phyloP scores from a whole-genome alignment of 2,888 invertebrate genomes.

The Drosophila mettleri region DNA sequence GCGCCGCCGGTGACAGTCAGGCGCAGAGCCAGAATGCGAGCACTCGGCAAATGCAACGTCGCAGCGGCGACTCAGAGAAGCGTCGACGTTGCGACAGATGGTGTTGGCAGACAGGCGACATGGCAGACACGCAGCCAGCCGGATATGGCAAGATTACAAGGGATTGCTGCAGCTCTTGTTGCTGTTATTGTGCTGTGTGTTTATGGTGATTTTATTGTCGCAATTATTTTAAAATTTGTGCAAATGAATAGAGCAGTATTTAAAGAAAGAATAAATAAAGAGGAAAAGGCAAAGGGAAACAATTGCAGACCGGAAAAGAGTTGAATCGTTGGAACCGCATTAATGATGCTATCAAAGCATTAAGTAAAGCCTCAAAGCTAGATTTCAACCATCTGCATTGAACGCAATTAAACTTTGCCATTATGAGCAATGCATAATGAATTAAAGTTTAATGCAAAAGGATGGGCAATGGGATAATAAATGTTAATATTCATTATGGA shows the following conservation, averaged over 20 bases:
- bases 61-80: no score
- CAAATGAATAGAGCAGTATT: slow-evolving; percentile 50
- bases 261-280: neutral
- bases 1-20: slow-evolving; percentile 23
- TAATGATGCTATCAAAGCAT: slow-evolving; percentile 20
- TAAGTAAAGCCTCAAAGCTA: slow-evolving; percentile 6
- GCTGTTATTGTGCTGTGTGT: slow-evolving; percentile 31
- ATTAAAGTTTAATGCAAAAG: neutral
- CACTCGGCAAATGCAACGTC: slow-evolving; percentile 5
- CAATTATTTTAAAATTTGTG: slow-evolving; percentile 64
- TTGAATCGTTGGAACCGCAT: slow-evolving; percentile 13
- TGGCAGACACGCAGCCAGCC: slow-evolving; percentile 56
- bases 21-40: slow-evolving; percentile 24
- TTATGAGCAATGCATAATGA: slow-evolving; percentile 4
- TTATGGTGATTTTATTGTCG: slow-evolving; percentile 74
- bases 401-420: neutral
- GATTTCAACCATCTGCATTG: slow-evolving; percentile 3
- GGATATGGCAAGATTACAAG: slow-evolving; percentile 67
- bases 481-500: neutral
- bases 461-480: neutral
- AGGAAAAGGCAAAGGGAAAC: slow-evolving; percentile 21
- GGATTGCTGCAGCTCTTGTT: slow-evolving; percentile 26
- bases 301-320: slow-evolving; percentile 42
- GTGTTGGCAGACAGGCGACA: slow-evolving; percentile 36
- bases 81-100: slow-evolving; percentile 20